Conservation (phyloP, 2,797 vertebrate species). For the Etheostoma perlongum region DNA sequence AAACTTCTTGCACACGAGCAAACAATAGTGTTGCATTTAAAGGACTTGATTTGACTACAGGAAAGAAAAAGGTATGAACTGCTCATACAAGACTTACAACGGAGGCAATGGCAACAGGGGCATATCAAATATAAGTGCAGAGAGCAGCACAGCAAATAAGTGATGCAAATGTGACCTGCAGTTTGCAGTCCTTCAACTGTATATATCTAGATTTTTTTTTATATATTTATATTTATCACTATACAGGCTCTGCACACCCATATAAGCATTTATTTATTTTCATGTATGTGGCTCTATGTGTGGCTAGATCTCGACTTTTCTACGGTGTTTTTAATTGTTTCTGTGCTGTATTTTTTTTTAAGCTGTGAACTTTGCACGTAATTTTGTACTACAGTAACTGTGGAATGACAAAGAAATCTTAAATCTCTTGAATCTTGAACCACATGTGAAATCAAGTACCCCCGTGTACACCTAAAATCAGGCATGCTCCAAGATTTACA, state of each 20-base stretch:
- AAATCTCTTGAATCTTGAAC: background rate
- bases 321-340: too few relatives aligned
- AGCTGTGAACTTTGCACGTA: too few relatives aligned
- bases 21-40: background rate
- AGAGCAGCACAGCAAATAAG: background rate
- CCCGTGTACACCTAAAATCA: background rate
- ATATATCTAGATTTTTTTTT: too few relatives aligned
- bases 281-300: too few relatives aligned
- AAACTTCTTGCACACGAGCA: background rate
- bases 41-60: background rate
- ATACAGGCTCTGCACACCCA: too few relatives aligned
- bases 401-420: too few relatives aligned
- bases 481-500: background rate
- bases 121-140: background rate
- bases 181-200: background rate
- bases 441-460: conserved; percentile 17
- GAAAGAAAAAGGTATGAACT: background rate
- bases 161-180: background rate
- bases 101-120: background rate
- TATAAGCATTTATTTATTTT: too few relatives aligned
- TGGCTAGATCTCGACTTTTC: too few relatives aligned
- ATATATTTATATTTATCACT: too few relatives aligned
- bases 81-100: background rate
- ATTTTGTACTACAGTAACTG: too few relatives aligned
- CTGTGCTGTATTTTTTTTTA: too few relatives aligned